A percentile compares a stretch with the other conserved stretches of the same genome.
Conservation (phyloP, 2,888 invertebrate genomes). For the Crioceris asparagi region DNA sequence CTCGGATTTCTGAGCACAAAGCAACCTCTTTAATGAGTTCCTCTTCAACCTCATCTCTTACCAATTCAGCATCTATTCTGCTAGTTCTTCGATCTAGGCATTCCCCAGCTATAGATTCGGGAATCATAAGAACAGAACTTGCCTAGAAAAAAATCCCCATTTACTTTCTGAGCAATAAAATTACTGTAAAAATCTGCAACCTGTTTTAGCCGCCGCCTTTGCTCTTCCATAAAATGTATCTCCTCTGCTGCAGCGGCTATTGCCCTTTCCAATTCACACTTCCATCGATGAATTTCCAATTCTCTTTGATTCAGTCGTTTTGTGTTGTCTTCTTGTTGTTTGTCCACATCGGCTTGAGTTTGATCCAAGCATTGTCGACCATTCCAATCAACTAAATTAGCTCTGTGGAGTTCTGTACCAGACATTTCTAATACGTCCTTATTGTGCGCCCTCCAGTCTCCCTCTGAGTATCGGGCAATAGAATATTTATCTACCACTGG, state of each 20-base stretch:
- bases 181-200: constrained; percentile 31
- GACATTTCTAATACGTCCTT: constrained; percentile 32
- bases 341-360: constrained; percentile 54
- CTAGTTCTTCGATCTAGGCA: constrained; percentile 61
- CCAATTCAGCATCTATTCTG: constrained; percentile 61
- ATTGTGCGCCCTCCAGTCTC: constrained; percentile 54
- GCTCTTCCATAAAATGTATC: constrained; percentile 55
- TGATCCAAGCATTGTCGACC: constrained; percentile 53
- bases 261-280: constrained; percentile 60
- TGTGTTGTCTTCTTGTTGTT: constrained; percentile 57
- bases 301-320: constrained; percentile 54
- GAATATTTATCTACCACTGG: constrained; percentile 68
- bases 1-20: constrained; percentile 57
- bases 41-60: constrained; percentile 65
- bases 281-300: constrained; percentile 62
- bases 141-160: not conserved
- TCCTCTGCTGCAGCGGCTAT: constrained; percentile 60
- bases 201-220: constrained; percentile 56
- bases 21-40: constrained; percentile 66
- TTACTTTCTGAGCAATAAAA: not conserved
- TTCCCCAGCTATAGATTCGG: constrained; percentile 61
- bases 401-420: constrained; percentile 27
- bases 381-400: constrained; percentile 44
- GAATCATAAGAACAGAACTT: constrained; percentile 49
- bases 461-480: constrained; percentile 58